Evolutionary conservation across 1,140 invertebrate genomes (phyloP).

Genomic region (Pogonomyrmex barbatus): DNA sequence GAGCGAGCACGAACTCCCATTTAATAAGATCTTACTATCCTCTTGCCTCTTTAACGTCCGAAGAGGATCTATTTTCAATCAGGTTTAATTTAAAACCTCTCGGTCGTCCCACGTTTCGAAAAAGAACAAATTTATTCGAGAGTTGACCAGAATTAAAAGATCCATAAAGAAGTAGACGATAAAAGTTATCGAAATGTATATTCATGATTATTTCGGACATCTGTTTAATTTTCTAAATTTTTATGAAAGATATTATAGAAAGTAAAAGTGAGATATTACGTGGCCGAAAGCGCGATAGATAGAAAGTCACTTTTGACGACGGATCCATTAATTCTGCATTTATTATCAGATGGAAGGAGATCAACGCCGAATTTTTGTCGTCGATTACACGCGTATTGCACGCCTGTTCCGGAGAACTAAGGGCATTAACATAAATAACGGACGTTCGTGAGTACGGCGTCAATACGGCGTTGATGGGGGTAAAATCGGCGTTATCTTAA

Average conservation of each 20-base stretch:
- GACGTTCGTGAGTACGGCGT: neutral
- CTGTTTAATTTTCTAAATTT: neutral
- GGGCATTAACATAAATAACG: neutral
- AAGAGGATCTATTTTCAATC: neutral
- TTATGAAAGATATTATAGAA: neutral
- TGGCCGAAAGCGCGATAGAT: neutral
- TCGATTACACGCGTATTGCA: neutral
- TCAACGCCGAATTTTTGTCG: neutral
- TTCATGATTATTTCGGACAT: neutral
- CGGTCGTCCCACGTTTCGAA: neutral
- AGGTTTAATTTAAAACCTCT: neutral
- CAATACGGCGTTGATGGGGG: neutral
- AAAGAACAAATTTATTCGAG: neutral
- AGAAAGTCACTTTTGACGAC: neutral
- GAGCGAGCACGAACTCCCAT: neutral
- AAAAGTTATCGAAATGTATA: neutral
- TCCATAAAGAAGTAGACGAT: neutral
- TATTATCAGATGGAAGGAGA: slow-evolving; percentile 10
- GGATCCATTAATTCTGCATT: neutral
- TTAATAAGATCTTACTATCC: neutral
- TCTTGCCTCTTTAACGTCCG: neutral
- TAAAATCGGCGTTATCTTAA: slow-evolving; percentile 44
- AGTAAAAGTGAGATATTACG: neutral
- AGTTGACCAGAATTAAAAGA: neutral
- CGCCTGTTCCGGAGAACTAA: neutral